Conservation (phyloP, 2,113 vertebrate species). For the Platichthys flesus region DNA sequence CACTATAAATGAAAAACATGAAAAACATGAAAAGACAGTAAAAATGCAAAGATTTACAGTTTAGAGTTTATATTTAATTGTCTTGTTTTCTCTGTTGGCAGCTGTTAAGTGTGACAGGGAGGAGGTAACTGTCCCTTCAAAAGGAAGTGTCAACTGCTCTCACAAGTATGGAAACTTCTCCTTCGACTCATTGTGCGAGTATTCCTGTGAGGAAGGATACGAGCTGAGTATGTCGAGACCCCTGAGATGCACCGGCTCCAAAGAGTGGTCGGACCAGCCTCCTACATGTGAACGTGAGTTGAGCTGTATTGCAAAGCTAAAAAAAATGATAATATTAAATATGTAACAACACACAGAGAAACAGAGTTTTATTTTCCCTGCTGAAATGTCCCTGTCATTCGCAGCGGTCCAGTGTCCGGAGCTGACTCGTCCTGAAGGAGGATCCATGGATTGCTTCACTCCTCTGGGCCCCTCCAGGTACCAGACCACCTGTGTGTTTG, state of each 20-base stretch:
- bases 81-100: constrained; percentile 44
- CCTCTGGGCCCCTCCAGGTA: constrained; percentile 66
- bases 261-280: constrained; percentile 78
- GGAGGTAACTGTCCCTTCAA: constrained; percentile 37
- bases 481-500: constrained; percentile 70
- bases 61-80: not conserved
- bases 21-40: too few relatives aligned
- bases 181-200: constrained; percentile 79
- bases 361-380: not conserved
- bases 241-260: constrained; percentile 71
- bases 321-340: not conserved
- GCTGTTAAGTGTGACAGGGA: constrained; percentile 67
- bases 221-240: constrained; percentile 57
- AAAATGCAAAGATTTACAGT: not conserved
- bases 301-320: not conserved
- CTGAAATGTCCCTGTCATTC: not conserved
- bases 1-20: too few relatives aligned
- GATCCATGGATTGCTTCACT: constrained; percentile 53
- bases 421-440: constrained; percentile 37
- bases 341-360: not conserved
- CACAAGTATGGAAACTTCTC: constrained; percentile 67
- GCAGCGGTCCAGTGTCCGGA: constrained; percentile 72
- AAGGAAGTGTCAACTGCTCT: constrained; percentile 74
- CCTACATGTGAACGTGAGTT: constrained; percentile 86
- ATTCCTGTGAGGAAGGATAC: constrained; percentile 84